Percentiles rank a stretch among this genome's conserved stretches.
Conservation (phyloP, 2,888 invertebrate species). For the Linnaemya tessellans region DNA sequence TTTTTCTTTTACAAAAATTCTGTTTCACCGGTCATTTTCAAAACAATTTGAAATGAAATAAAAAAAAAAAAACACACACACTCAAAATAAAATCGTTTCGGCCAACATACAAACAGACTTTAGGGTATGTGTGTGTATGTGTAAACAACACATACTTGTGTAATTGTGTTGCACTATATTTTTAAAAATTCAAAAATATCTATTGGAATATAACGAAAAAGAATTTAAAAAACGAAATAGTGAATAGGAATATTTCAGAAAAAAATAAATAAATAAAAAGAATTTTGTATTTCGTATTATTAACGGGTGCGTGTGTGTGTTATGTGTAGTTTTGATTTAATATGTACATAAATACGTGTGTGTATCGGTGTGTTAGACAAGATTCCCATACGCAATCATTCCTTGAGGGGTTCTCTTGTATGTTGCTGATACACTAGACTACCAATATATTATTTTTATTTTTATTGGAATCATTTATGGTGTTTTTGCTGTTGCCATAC, state of each 20-base stretch:
- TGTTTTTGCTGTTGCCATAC: conserved; percentile 6
- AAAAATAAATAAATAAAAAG: conserved; percentile 18
- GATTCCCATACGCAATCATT: conserved; percentile 55
- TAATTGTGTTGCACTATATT: conserved; percentile 45
- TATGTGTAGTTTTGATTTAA: conserved; percentile 32
- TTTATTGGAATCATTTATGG: conserved; percentile 29
- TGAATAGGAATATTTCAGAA: conserved; percentile 33
- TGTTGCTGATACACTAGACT: conserved; percentile 47
- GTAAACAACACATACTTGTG: too few species aligned
- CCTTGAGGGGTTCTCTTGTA: conserved; percentile 32
- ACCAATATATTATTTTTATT: conserved; percentile 14
- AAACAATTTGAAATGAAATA: conserved; percentile 28
- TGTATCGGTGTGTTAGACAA: conserved; percentile 39
- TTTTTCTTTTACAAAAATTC: conserved; percentile 23
- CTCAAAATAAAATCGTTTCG: conserved; percentile 17
- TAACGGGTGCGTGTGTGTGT: not conserved
- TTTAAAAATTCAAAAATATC: conserved; percentile 44
- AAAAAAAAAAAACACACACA: not conserved
- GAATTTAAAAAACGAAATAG: conserved; percentile 26
- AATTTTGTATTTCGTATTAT: conserved; percentile 25
- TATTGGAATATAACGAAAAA: conserved; percentile 31
- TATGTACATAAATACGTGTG: not conserved
- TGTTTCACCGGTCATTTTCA: conserved; percentile 4
- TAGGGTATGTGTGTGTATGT: not conserved
- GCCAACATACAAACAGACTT: not conserved